Evolutionary conservation across 30 jellyfish, hydroid and myxozoan species (phyloP), one percentile per base, ranked within the genome.

Genomic region (Pelagia noctiluca): DNA sequence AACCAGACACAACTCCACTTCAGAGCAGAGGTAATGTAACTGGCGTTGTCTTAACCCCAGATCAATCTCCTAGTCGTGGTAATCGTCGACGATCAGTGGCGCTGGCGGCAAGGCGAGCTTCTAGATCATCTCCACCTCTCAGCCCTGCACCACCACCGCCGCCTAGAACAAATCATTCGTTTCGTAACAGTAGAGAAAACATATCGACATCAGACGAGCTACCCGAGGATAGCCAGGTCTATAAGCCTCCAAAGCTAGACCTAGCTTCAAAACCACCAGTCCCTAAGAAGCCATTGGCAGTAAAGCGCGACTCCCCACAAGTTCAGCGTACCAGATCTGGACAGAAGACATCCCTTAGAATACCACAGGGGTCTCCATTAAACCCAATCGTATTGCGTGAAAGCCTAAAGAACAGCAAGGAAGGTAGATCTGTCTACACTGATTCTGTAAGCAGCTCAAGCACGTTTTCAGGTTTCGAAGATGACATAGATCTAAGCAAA

Each of bases 71-170:
- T n/a, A n/a, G n/a, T n/a, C n/a, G n/a, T n/a, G 81, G 81, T 3
- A 63, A 63, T 53, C 71, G 96, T 47, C 81, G 88, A 1, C 73
- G 81, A 22, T 86, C 96, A 42, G 11, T 48, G 26, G 90, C 63
- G 34, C 62, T 50, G 22, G 50, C 46, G 11, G 83, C 83, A 12
- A 35, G 93, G 28, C 53, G 93, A 49, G 74, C 36, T 74, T 84
- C 95, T 1, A 76, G 47, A 33, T 16, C 66, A 13, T 76, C 96
- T 0, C 96, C 96, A 21, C 89, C 96, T 2, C 85, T 49, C 19
- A 72, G 88, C 75, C 88, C 96, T 1, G 89, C 96, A 18, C 96
- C 96, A 18, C 96, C 96, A 24, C 89, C 89, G 72, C 85, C 96
- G 2, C 96, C 96, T 35, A 49, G 29, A 18, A 37, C n/a, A 34